A percentile compares a stretch with the other conserved stretches of the same genome.
phyloP scores from a whole-genome alignment of 2,797 vertebrate genomes.

The Poecilia gillii region DNA sequence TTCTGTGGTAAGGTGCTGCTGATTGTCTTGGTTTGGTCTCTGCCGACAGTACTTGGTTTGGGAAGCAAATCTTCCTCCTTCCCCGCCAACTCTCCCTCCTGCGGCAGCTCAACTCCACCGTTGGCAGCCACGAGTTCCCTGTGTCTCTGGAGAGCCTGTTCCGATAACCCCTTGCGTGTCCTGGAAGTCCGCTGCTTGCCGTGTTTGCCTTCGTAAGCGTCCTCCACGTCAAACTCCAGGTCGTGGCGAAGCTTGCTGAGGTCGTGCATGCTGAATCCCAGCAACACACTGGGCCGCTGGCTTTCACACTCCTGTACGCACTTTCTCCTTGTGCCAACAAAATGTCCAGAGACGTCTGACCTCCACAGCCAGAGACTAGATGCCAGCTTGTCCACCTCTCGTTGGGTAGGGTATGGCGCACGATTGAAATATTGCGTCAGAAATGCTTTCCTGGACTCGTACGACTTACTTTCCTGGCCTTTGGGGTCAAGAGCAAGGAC shows the following conservation, averaged over 20 bases:
- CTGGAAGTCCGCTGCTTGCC: slow-evolving; percentile 84
- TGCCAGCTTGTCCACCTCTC: slow-evolving; percentile 94
- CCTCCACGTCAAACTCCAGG: slow-evolving; percentile 84
- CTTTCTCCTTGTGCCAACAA: slow-evolving; percentile 91
- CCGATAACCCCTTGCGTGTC: slow-evolving; percentile 86
- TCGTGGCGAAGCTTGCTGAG: slow-evolving; percentile 88
- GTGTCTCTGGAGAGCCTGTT: slow-evolving; percentile 74
- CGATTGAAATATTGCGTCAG: slow-evolving; percentile 94
- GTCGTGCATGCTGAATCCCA: slow-evolving; percentile 95
- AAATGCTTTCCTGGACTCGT: slow-evolving; percentile 94
- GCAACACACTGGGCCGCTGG: slow-evolving; percentile 85
- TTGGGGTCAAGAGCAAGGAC: slow-evolving; percentile 93
- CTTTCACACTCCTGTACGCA: slow-evolving; percentile 90
- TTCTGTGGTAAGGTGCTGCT: slow-evolving; percentile 83
- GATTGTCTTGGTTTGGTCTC: slow-evolving; percentile 84
- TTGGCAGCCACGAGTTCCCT: slow-evolving; percentile 61
- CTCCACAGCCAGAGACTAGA: slow-evolving; percentile 97
- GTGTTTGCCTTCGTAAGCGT: slow-evolving; percentile 80
- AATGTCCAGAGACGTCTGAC: slow-evolving; percentile 95
- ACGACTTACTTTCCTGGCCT: slow-evolving; percentile 93
- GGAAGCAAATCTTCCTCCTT: slow-evolving; percentile 23
- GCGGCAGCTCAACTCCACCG: slow-evolving; percentile 36
- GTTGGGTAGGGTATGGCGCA: slow-evolving; percentile 90
- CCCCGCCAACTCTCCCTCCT: slow-evolving; percentile 23
- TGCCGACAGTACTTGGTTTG: slow-evolving; percentile 65